phyloP scores from a whole-genome alignment of 2,113 vertebrate species.

The Phyllostomus hastatus region DNA sequence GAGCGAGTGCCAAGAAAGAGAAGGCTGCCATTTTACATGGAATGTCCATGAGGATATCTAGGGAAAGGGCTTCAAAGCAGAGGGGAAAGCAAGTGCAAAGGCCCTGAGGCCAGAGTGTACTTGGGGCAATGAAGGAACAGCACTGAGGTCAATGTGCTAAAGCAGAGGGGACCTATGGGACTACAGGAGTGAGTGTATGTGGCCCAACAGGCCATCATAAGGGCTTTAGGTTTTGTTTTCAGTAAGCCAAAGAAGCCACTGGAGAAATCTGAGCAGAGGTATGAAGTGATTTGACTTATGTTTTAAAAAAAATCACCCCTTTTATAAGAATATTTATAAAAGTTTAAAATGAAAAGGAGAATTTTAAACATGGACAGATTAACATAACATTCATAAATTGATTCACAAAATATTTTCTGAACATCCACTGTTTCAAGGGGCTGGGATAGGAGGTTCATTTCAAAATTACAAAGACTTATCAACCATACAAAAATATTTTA shows the following conservation, averaged over 20 bases:
- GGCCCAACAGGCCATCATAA: neutral
- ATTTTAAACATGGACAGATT: constrained; percentile 26
- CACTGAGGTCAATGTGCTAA: neutral
- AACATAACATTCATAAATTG: constrained; percentile 18
- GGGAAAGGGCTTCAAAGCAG: neutral
- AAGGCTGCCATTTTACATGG: neutral
- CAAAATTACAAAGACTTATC: constrained; percentile 31
- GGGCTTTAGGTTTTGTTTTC: neutral
- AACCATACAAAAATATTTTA: constrained; percentile 12
- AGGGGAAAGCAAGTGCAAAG: neutral
- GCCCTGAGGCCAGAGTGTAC: neutral
- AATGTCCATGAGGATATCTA: neutral
- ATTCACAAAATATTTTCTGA: constrained; percentile 47
- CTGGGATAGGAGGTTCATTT: neutral
- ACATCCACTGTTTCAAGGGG: neutral
- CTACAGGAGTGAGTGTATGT: neutral
- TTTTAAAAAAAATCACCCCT: constrained; percentile 32
- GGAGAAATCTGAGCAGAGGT: neutral
- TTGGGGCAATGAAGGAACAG: neutral
- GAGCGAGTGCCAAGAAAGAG: neutral
- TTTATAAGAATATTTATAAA: constrained; percentile 22
- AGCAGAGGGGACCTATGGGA: neutral
- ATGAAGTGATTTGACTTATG: neutral
- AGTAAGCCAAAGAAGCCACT: neutral
- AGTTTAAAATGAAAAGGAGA: constrained; percentile 32